A percentile compares a stretch with the other conserved stretches of the same genome.
phyloP scores from a whole-genome alignment of 2,797 vertebrate species.

The Gallirallus australis region DNA sequence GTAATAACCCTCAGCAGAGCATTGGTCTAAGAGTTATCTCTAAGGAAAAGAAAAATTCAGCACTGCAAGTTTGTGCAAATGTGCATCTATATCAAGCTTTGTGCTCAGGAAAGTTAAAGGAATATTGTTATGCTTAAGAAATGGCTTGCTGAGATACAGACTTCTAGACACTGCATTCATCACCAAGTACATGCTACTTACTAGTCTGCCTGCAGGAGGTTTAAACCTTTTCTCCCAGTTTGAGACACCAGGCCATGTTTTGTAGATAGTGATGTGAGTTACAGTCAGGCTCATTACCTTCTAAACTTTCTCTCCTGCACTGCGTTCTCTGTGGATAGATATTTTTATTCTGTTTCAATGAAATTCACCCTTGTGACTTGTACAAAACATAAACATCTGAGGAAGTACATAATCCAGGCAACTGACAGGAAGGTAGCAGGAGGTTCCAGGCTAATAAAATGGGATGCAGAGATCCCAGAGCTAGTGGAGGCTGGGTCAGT shows the following conservation, averaged over 20 bases:
- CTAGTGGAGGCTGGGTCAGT: background rate
- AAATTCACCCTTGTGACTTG: background rate
- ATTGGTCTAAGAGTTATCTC: constrained; percentile 53
- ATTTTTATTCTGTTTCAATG: background rate
- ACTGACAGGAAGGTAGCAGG: fast-evolving
- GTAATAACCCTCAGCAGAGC: constrained; percentile 56
- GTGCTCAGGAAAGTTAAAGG: constrained; percentile 32
- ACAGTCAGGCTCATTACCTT: background rate
- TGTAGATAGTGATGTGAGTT: background rate
- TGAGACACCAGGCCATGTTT: background rate
- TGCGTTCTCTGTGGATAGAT: background rate
- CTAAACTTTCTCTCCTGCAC: background rate
- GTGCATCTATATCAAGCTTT: background rate
- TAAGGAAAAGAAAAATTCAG: constrained; percentile 38
- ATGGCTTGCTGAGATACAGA: constrained; percentile 22
- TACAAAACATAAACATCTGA: background rate
- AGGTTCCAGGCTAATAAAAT: background rate
- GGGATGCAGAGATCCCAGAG: background rate
- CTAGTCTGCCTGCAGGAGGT: background rate
- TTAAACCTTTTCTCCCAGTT: background rate
- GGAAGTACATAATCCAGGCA: background rate
- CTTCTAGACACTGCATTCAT: constrained; percentile 1
- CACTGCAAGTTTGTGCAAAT: background rate
- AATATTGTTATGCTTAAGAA: constrained; percentile 35
- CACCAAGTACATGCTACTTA: background rate